Conservation (phyloP, 1,140 invertebrate species). For the Spodoptera litura region DNA sequence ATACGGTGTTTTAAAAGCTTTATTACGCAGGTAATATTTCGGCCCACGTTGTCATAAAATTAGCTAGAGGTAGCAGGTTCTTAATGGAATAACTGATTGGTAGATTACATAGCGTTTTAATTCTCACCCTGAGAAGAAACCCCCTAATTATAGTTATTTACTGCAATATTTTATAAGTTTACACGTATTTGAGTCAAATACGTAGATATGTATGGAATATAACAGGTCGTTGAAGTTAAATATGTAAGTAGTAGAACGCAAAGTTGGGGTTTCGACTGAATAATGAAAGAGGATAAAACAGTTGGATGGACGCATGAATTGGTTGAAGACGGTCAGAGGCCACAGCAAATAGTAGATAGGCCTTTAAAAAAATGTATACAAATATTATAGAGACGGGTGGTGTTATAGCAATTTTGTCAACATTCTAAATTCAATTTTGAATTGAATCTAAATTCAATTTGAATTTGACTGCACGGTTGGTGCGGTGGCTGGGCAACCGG, state of each 20-base stretch:
- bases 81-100: slow-evolving; percentile 2
- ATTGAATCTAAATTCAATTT: too few relatives aligned
- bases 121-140: not conserved
- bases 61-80: not conserved
- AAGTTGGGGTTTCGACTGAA: slow-evolving; percentile 26
- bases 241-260: not conserved
- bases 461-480: too few relatives aligned
- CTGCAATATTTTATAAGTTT: too few relatives aligned
- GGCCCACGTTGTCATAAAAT: not conserved
- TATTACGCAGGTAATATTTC: slow-evolving; percentile 24
- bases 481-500: too few relatives aligned
- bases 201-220: too few relatives aligned
- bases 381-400: too few relatives aligned
- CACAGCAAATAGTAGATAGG: too few relatives aligned
- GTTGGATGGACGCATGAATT: not conserved
- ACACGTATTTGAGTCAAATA: too few relatives aligned
- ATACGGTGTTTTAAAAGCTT: slow-evolving; percentile 30
- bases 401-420: too few relatives aligned
- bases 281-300: slow-evolving; percentile 10
- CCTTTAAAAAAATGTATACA: too few relatives aligned
- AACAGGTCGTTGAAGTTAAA: not conserved
- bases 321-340: not conserved
- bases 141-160: too few relatives aligned
- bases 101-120: not conserved
- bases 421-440: not conserved